phyloP scores from a whole-genome alignment of 1,140 invertebrate species.

The Neelides sp. region DNA sequence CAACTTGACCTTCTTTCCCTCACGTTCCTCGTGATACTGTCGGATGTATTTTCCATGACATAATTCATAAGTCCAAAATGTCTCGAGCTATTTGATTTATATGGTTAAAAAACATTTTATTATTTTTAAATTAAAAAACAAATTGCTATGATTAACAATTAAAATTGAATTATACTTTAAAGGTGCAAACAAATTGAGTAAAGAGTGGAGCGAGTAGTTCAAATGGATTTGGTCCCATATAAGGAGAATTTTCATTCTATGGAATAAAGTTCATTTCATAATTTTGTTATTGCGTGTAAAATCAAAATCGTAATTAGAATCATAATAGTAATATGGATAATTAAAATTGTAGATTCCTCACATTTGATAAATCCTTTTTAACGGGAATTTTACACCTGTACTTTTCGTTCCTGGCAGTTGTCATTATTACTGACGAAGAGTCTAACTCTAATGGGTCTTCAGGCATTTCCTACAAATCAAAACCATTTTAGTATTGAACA shows the following conservation, averaged over 20 bases:
- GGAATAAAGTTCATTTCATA: too few relatives aligned
- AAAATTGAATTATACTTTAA: constrained; percentile 43
- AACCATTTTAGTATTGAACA: too few relatives aligned
- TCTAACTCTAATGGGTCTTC: constrained; percentile 32
- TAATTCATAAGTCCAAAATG: constrained; percentile 94
- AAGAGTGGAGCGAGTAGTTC: constrained; percentile 64
- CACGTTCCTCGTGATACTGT: constrained; percentile 90
- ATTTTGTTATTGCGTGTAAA: too few relatives aligned
- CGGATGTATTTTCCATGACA: constrained; percentile 79
- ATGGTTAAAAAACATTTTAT: constrained; percentile 28
- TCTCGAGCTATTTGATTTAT: constrained; percentile 78
- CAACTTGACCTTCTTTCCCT: constrained; percentile 63
- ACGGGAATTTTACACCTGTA: constrained; percentile 59
- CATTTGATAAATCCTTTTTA: too few relatives aligned
- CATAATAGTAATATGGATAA: too few relatives aligned
- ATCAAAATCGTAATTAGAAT: too few relatives aligned
- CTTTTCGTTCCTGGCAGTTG: constrained; percentile 41
- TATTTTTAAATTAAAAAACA: constrained; percentile 2
- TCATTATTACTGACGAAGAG: constrained; percentile 36
- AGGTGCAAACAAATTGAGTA: constrained; percentile 59
- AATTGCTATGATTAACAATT: constrained; percentile 10
- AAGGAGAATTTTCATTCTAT: constrained; percentile 31
- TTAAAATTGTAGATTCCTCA: too few relatives aligned
- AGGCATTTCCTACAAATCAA: too few relatives aligned
- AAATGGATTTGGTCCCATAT: constrained; percentile 55